Evolutionary conservation across 2,888 invertebrate genomes (phyloP).

Genomic region (Ceraclea dissimilis): DNA sequence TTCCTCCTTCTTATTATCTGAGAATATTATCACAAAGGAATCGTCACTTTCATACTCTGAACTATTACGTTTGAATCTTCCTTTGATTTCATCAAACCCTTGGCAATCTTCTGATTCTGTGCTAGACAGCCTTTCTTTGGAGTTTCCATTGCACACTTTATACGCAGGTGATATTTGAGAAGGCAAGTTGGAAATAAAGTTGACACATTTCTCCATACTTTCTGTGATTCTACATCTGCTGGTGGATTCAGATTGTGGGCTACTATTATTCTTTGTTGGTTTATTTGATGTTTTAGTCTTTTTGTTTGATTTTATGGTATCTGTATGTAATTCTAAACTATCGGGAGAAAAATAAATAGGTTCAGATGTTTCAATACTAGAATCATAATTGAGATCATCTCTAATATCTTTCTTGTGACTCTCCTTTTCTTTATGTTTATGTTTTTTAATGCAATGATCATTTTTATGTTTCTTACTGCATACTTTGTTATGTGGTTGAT

Average conservation of each 20-base stretch:
- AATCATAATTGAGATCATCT: conserved; percentile 10
- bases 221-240: neutral
- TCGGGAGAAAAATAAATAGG: conserved; percentile 15
- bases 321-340: conserved; percentile 9
- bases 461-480: conserved; percentile 17
- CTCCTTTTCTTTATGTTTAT: conserved; percentile 11
- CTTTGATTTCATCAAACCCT: conserved; percentile 16
- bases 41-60: conserved; percentile 16
- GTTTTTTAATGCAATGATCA: conserved; percentile 11
- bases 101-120: conserved; percentile 28
- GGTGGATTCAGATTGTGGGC: neutral
- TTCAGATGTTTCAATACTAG: neutral
- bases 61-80: conserved; percentile 3
- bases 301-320: conserved; percentile 4
- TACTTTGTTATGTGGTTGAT: conserved; percentile 3
- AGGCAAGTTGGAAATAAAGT: conserved; percentile 11
- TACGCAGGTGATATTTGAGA: conserved; percentile 7
- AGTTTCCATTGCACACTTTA: neutral
- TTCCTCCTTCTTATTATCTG: conserved; percentile 8
- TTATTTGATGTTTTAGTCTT: neutral
- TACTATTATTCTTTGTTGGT: conserved; percentile 1
- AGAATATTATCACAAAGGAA: conserved; percentile 16
- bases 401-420: conserved; percentile 6
- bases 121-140: conserved; percentile 31
- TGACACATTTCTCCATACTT: conserved; percentile 11